Evolutionary conservation across 2,797 vertebrate species (phyloP).

Genomic region (Anguilla obscura): DNA sequence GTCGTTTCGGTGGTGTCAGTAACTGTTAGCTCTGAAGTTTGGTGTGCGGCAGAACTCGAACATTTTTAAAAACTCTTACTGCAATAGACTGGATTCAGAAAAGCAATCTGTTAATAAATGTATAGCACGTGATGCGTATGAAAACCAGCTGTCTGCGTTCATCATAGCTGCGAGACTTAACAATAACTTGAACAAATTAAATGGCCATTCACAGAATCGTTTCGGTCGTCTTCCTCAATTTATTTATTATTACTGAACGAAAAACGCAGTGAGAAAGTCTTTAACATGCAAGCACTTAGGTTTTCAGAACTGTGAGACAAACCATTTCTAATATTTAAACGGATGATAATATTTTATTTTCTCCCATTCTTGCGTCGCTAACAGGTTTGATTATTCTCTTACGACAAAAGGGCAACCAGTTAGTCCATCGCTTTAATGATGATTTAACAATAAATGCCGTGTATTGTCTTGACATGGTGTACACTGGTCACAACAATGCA

Average conservation of each 20-base stretch:
- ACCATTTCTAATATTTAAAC: neutral
- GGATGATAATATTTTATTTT: neutral
- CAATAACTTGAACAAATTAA: neutral
- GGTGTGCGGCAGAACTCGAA: neutral
- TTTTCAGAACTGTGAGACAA: neutral
- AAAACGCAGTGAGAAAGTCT: neutral
- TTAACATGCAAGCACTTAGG: neutral
- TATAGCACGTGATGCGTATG: neutral
- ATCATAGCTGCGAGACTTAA: constrained; percentile 8
- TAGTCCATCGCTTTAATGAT: neutral
- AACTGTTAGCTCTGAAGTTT: too few species aligned
- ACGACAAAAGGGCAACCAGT: neutral
- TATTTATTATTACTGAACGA: neutral
- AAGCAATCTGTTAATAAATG: neutral
- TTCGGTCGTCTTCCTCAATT: neutral
- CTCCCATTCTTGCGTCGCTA: neutral
- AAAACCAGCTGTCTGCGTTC: constrained; percentile 16
- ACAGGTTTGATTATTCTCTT: too few species aligned
- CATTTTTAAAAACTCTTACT: neutral
- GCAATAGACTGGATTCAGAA: neutral
- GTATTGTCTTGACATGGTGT: neutral
- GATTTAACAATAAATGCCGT: neutral
- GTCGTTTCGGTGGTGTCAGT: neutral
- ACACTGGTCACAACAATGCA: neutral
- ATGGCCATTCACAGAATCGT: neutral